Evolutionary conservation across 2,113 vertebrate genomes (phyloP), one percentile per base, ranked within the genome.

Genomic region (Cacatua alba): DNA sequence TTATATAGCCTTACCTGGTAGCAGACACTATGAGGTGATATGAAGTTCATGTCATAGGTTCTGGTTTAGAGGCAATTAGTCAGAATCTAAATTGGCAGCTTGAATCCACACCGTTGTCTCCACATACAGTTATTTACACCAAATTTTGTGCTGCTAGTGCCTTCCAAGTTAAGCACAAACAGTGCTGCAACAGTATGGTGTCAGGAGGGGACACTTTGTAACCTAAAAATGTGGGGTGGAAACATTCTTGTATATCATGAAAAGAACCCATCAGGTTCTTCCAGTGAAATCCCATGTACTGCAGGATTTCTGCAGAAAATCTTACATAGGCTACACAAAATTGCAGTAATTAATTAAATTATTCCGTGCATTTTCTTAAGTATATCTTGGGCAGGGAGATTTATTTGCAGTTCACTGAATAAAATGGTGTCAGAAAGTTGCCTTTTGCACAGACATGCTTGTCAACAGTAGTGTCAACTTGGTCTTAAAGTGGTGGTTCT

Each of bases 21-120:
- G 48, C 18, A 70, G 23, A 29, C 5, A 12, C 49, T n/a, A 4
- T 26, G 44, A 82, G 35, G 28, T 39, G 44, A 23, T 48, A n/a
- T 0, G 0, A 65, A 60, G 43, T 37, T 88, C 1, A 0, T 19
- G 7, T 52, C 49, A 44, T n/a, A 53, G 17, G 3, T 29, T 35
- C 17, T 65, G 44, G 6, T 75, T 63, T 82, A 78, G 37, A 44
- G 52, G 19, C 2, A 0, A 79, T 75, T 37, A 28, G 5, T 64
- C 39, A 72, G 53, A 74, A 53, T 60, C 44, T 33, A 70, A 44
- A 4, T 29, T 20, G 28, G 41, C 33, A 70, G 21, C 59, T 14
- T 75, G 9, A 82, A 63, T 83, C 35, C 55, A 37, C 13, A 12
- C 12, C 6, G 3, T 55, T 72, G 24, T 51, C 37, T 68, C 52